Conservation (phyloP, 2,797 vertebrate genomes). For the Gobio occitaniae region DNA sequence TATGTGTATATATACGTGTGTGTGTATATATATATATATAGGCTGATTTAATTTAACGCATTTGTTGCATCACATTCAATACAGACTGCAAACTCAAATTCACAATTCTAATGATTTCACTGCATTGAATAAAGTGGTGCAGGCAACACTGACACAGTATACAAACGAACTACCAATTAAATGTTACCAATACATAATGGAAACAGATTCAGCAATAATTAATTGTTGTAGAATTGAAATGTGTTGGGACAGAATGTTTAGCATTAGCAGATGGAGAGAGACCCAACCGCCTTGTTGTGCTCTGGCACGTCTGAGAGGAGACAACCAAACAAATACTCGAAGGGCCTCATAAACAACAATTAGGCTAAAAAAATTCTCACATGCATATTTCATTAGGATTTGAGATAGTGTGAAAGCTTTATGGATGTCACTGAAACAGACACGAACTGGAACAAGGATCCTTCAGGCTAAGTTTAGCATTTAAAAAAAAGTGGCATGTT, state of each 20-base stretch:
- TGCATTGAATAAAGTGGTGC: background rate
- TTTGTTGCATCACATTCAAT: background rate
- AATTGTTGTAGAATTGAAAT: constrained; percentile 44
- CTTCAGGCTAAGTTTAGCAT: background rate
- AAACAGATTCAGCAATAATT: constrained; percentile 54
- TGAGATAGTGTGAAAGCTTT: background rate
- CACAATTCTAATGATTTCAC: background rate
- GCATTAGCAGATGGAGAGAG: constrained; percentile 65
- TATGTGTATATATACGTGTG: too few relatives aligned
- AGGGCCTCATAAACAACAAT: constrained; percentile 56
- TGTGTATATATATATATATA: background rate
- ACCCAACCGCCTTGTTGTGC: constrained; percentile 48
- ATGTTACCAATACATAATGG: constrained; percentile 44
- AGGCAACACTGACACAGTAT: background rate
- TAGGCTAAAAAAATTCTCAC: background rate
- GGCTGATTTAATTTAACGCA: background rate
- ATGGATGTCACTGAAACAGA: background rate
- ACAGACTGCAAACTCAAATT: background rate
- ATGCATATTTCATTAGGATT: constrained; percentile 34
- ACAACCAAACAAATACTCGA: constrained; percentile 54
- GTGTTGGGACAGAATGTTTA: constrained; percentile 49
- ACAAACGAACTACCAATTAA: constrained; percentile 1
- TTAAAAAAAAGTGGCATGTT: background rate
- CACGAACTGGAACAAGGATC: background rate
- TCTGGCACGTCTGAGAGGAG: constrained; percentile 43